Evolutionary conservation across 2,113 vertebrate genomes (phyloP).

Genomic region (Gavialis gangeticus): DNA sequence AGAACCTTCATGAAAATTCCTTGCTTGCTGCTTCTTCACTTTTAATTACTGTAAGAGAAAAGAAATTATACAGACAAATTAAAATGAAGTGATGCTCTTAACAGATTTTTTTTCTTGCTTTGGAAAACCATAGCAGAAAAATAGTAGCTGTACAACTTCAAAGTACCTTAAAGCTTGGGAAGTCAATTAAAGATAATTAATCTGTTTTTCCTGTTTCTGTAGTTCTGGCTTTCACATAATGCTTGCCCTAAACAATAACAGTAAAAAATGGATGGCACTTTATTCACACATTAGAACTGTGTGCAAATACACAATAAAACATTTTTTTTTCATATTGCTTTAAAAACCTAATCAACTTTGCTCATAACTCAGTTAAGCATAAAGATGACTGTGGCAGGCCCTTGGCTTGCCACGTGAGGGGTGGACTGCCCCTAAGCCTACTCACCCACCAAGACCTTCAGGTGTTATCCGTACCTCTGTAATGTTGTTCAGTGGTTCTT

Average conservation of each 20-base stretch:
- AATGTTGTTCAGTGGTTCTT: too few relatives aligned
- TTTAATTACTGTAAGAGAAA: slow-evolving; percentile 52
- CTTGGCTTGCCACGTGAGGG: not conserved
- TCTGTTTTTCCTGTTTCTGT: slow-evolving; percentile 15
- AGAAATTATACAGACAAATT: slow-evolving; percentile 58
- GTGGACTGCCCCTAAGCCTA: not conserved
- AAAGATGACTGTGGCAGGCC: not conserved
- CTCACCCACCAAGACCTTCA: too few relatives aligned
- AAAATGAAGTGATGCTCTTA: slow-evolving; percentile 67
- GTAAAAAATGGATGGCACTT: not conserved
- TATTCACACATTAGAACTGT: not conserved
- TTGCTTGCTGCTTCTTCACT: slow-evolving; percentile 58
- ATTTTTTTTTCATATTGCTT: not conserved
- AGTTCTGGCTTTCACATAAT: slow-evolving; percentile 56
- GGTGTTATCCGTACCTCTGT: too few relatives aligned
- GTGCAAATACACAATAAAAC: not conserved
- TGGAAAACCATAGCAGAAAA: slow-evolving; percentile 71
- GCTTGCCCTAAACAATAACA: not conserved
- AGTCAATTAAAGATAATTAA: slow-evolving; percentile 50
- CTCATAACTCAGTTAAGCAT: not conserved
- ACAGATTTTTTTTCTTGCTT: slow-evolving; percentile 39
- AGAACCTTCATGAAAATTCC: slow-evolving; percentile 63
- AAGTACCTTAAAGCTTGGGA: slow-evolving; percentile 59
- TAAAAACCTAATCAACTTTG: not conserved
- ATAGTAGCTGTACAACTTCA: slow-evolving; percentile 73